These are phyloP conservation scores for Resseliella maxima DNA, from an alignment of 2,888 invertebrate genomes.

Conservation along the genomic window DNA sequence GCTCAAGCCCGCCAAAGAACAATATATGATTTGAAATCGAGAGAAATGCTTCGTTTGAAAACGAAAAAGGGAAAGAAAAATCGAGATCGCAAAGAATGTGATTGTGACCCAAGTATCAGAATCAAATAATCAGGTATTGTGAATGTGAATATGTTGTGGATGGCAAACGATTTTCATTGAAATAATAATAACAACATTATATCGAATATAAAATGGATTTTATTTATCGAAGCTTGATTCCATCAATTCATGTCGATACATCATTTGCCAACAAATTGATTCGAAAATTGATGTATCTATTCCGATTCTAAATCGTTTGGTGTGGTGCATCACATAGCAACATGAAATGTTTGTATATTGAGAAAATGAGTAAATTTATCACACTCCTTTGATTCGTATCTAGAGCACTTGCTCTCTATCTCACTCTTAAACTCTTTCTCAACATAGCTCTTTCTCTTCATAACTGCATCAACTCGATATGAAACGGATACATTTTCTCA, in stretches of 20 bases:
- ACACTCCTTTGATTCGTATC: background rate
- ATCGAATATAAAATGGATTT: background rate
- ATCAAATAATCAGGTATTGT: background rate
- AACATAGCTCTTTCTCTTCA: too few relatives aligned
- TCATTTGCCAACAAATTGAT: conserved; percentile 48
- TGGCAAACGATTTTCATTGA: conserved; percentile 13
- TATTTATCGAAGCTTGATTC: conserved; percentile 21
- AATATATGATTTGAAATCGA: background rate
- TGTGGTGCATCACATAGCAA: background rate
- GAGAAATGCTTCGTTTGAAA: too few relatives aligned
- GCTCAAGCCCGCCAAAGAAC: background rate
- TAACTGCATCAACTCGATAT: too few relatives aligned
- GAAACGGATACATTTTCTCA: too few relatives aligned
- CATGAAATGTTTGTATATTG: background rate
- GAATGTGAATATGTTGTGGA: background rate
- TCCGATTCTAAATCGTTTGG: background rate
- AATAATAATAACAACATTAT: background rate
- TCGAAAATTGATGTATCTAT: conserved; percentile 49
- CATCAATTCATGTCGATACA: conserved; percentile 5
- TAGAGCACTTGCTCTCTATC: too few relatives aligned
- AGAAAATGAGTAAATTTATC: background rate
- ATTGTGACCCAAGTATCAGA: background rate
- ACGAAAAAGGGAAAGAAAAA: background rate
- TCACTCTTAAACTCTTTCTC: too few relatives aligned
- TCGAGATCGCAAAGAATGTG: background rate